Base-by-base conservation (phyloP, 2,888 invertebrate species). In the Trichogramma dendrolimi region DNA sequence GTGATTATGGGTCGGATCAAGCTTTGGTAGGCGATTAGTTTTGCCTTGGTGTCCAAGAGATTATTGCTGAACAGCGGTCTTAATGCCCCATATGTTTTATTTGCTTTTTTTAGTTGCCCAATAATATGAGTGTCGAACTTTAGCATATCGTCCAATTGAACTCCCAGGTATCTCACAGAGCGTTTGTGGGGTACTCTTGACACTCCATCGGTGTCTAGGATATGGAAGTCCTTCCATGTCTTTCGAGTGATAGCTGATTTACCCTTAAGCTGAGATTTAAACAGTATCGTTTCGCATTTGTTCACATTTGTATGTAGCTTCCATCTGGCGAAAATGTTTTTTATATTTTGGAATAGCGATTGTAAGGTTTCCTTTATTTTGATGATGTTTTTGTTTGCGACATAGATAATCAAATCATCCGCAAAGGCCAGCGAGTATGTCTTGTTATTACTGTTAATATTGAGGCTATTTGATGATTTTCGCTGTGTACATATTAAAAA, bases 151-250 rank as follows among this genome's bases (percentile, higher is more conserved):
- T 70, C 67, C 0, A 67, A 8, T 5, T 65, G 4, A 4, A 70
- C 42, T 0, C 67, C 68, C 4, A 68, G 55, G 50, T 70, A 68
- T 67, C 65, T 69, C 0, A 68, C 69, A 4, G 27, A 4, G 0
- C 44, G 55, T 38, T 59, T 66, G 38, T 68, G 65, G 0, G 60
- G 38, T 0, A 68, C 27, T 27, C 27, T 58, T 14, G 14, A 7
- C 40, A 14, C 43, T 5, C 51, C 14, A 3, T 51, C 55, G 38
- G 44, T 44, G 6, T 39, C 53, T 8, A 48, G 27, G 14, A 47
- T 51, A 11, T 42, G 8, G 49, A 63, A 62, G 7, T 55, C 40
- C 43, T 51, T 46, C 5, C 10, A 59, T 6, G 10, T n/a, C 40
- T 44, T 59, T 38, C 1, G 8, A 38, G 40, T 39, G 42, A n/a